These are phyloP conservation scores for Varanus komodoensis DNA, from an alignment of 2,113 vertebrate genomes.

Conservation along the genomic window DNA sequence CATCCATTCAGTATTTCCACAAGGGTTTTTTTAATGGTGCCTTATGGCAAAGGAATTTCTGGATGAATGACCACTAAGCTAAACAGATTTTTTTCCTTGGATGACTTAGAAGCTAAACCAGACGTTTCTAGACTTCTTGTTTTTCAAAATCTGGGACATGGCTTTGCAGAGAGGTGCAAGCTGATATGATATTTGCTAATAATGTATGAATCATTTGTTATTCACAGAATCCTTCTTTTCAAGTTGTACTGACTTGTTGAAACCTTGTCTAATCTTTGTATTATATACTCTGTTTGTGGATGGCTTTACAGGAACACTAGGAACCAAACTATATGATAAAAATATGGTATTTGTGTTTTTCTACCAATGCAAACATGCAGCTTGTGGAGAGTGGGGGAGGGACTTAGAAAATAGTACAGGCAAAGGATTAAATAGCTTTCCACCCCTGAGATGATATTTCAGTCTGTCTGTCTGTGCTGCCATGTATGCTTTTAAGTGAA, in stretches of 20 bases:
- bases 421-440: not conserved
- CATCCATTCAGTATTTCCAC: not conserved
- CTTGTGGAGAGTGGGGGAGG: not conserved
- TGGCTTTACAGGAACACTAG: not conserved
- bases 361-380: too few species aligned
- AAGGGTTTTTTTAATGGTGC: rapidly evolving
- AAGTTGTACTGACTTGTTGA: not conserved
- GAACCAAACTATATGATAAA: too few species aligned
- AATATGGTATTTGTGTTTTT: too few species aligned
- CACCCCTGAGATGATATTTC: not conserved
- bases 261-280: not conserved
- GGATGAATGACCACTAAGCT: not conserved
- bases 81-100: not conserved
- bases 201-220: not conserved
- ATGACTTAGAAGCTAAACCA: not conserved
- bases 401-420: not conserved
- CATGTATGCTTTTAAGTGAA: not conserved
- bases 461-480: not conserved
- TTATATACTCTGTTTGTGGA: not conserved
- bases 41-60: not conserved
- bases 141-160: not conserved
- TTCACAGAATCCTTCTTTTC: not conserved
- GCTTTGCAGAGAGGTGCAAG: not conserved
- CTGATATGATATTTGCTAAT: not conserved
- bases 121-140: not conserved